These are phyloP conservation scores for Drosophila birchii DNA, from an alignment of 2,888 invertebrate genomes.

Conservation along the genomic window DNA sequence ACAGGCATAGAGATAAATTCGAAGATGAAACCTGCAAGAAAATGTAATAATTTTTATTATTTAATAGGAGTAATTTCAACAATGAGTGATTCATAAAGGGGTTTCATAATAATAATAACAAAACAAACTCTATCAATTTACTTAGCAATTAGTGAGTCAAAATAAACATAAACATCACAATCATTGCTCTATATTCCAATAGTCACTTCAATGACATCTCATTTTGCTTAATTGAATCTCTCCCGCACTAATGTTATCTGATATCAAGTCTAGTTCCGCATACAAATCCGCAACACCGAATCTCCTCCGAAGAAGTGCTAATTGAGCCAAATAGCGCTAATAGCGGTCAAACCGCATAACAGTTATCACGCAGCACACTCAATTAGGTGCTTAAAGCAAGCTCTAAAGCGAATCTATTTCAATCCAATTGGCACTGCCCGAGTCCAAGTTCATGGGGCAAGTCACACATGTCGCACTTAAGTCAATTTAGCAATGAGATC, in stretches of 20 bases:
- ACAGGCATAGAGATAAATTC: constrained; percentile 94
- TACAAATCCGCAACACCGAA: constrained; percentile 7
- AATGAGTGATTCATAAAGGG: no score
- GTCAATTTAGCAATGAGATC: constrained; percentile 41
- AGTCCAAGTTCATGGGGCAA: constrained; percentile 33
- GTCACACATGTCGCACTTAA: constrained; percentile 32
- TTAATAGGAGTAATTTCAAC: neutral
- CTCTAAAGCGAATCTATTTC: constrained; percentile 33
- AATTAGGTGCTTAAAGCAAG: constrained; percentile 29
- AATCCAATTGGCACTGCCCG: constrained; percentile 22
- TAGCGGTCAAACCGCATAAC: constrained; percentile 19
- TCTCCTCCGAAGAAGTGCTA: constrained; percentile 30
- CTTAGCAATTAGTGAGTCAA: neutral
- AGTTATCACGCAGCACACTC: constrained; percentile 22
- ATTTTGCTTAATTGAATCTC: neutral
- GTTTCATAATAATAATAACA: no score
- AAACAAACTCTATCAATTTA: neutral
- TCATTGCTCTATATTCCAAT: neutral
- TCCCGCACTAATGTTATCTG: neutral
- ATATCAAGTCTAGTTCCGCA: constrained; percentile 12
- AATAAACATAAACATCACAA: neutral
- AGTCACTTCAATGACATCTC: constrained; percentile 2
- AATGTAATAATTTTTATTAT: neutral
- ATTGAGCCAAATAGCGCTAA: constrained; percentile 30
- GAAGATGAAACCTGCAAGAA: constrained; percentile 90